phyloP scores from a whole-genome alignment of 2,113 vertebrate genomes.

The Serinus canaria region DNA sequence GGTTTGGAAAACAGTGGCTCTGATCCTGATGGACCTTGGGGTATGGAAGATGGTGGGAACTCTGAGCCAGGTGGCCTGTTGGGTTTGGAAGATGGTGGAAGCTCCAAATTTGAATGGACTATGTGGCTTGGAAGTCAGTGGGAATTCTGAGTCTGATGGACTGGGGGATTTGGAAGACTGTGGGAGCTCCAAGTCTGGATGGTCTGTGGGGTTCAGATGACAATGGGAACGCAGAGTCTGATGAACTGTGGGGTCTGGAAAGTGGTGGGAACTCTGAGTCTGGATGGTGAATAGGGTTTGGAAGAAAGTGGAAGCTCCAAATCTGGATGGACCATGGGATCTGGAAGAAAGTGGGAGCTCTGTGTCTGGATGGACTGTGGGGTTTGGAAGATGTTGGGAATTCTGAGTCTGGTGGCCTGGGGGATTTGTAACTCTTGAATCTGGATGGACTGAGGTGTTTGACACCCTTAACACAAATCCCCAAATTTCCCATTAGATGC shows the following conservation, averaged over 20 bases:
- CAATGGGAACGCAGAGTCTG: too few species aligned
- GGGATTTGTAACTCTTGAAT: not conserved
- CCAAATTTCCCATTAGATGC: not conserved
- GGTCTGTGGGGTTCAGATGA: not conserved
- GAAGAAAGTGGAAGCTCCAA: not conserved
- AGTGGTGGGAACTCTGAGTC: not conserved
- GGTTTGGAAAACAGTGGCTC: rapidly evolving
- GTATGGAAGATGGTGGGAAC: rapidly evolving
- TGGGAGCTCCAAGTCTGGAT: not conserved
- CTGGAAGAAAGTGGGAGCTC: not conserved
- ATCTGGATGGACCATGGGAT: not conserved
- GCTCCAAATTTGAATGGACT: not conserved
- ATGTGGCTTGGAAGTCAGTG: not conserved
- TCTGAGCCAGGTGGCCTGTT: not conserved
- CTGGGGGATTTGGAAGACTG: not conserved
- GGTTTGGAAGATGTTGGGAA: not conserved
- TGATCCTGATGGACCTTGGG: rapidly evolving
- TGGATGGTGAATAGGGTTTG: not conserved
- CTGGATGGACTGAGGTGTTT: not conserved
- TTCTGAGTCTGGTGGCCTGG: not conserved
- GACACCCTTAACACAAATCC: not conserved
- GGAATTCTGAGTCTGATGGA: not conserved
- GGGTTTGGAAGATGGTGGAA: not conserved
- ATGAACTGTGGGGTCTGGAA: not conserved
- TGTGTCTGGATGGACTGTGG: not conserved